These are phyloP conservation scores for Lytechinus variegatus DNA, from an alignment of 35 echinoderm and acorn worm genomes.

Conservation along the genomic window DNA sequence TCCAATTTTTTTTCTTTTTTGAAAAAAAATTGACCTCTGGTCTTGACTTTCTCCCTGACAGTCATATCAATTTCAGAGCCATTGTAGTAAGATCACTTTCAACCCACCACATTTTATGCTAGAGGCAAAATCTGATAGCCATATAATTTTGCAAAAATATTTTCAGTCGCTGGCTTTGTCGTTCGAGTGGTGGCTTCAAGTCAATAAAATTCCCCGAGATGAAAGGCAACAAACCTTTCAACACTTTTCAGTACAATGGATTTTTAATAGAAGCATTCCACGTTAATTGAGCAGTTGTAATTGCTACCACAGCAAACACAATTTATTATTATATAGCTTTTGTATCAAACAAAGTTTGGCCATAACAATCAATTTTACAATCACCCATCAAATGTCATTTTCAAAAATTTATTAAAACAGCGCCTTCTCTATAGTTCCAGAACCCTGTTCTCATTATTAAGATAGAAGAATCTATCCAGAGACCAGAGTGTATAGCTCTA, in stretches of 20 bases:
- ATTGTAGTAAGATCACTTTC: background rate
- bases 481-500: too few species aligned
- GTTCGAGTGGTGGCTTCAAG: background rate
- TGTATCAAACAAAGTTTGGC: background rate
- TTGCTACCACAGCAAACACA: background rate
- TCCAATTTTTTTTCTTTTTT: background rate
- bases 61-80: background rate
- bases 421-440: too few species aligned
- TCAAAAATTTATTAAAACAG: too few species aligned
- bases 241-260: background rate
- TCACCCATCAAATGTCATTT: too few species aligned
- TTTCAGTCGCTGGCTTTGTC: background rate
- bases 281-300: background rate
- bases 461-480: too few species aligned
- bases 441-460: too few species aligned
- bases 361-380: too few species aligned
- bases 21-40: background rate
- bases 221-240: background rate
- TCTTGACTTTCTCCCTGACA: background rate
- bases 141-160: constrained; percentile 16
- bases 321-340: background rate
- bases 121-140: background rate
- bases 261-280: background rate
- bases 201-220: background rate
- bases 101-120: background rate